These are phyloP conservation scores for Burhinus bistriatus DNA, from an alignment of 2,113 vertebrate species.

Conservation along the genomic window DNA sequence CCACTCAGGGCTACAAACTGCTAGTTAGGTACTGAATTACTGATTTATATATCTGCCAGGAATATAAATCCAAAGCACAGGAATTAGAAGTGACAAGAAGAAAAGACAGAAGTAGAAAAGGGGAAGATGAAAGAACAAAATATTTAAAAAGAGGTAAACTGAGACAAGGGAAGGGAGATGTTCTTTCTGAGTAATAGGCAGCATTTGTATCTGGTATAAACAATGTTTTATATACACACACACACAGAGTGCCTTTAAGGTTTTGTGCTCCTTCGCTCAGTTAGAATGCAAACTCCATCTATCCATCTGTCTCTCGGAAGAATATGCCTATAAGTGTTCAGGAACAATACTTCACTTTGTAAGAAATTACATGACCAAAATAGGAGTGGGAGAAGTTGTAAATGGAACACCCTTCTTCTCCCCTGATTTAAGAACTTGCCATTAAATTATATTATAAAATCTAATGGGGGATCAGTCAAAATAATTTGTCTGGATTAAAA, in stretches of 20 bases:
- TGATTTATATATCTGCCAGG: not conserved
- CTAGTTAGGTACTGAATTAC: not conserved
- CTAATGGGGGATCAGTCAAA: not conserved
- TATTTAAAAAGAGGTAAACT: not conserved
- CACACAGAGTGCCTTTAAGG: not conserved
- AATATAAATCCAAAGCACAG: not conserved
- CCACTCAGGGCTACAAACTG: not conserved
- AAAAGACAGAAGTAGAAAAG: not conserved
- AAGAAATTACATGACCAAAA: not conserved
- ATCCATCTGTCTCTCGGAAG: not conserved
- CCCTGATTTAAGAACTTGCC: not conserved
- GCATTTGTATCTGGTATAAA: not conserved
- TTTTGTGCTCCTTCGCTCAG: not conserved
- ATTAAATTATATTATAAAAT: not conserved
- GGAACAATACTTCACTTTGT: not conserved
- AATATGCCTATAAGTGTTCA: not conserved
- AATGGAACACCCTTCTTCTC: not conserved
- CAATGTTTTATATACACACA: not conserved
- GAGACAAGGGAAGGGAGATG: not conserved
- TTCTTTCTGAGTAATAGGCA: not conserved
- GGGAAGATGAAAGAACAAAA: not conserved
- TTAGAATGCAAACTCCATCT: not conserved
- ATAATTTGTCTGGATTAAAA: not conserved
- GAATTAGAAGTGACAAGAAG: not conserved
- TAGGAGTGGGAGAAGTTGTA: not conserved